phyloP scores from a whole-genome alignment of 1,140 invertebrate genomes.

The Liolophura sinensis region DNA sequence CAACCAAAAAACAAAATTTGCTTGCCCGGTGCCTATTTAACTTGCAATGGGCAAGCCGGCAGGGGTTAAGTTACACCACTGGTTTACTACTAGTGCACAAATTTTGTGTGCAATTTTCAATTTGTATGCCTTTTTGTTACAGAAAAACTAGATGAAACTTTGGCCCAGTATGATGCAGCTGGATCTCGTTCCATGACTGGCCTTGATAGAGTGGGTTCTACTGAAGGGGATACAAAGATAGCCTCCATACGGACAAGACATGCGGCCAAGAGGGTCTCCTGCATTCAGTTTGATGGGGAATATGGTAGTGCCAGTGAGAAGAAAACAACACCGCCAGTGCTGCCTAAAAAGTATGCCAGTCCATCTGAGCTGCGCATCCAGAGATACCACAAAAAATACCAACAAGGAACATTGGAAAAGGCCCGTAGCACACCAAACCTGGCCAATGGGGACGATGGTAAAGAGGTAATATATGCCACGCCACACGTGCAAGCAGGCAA shows the following conservation, averaged over 20 bases:
- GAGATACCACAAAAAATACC: constrained; percentile 35
- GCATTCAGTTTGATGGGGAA: constrained; percentile 36
- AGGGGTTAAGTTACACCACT: too few species aligned
- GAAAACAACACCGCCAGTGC: background rate
- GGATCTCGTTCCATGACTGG: constrained; percentile 4
- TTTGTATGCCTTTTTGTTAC: constrained; percentile 20
- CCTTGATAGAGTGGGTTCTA: constrained; percentile 9
- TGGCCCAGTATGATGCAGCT: constrained; percentile 40
- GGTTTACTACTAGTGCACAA: background rate
- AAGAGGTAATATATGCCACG: constrained; percentile 28
- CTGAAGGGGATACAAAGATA: constrained; percentile 35
- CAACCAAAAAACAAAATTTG: too few species aligned
- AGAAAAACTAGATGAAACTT: constrained; percentile 48
- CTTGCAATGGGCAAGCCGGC: too few species aligned
- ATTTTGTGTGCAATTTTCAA: too few species aligned
- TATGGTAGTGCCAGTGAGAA: constrained; percentile 7
- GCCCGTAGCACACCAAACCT: constrained; percentile 48
- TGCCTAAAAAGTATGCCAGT: constrained; percentile 28
- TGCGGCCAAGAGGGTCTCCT: constrained; percentile 44
- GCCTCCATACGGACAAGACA: constrained; percentile 52
- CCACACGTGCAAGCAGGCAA: background rate
- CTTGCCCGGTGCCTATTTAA: too few species aligned
- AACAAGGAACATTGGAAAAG: constrained; percentile 30
- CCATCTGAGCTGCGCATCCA: constrained; percentile 40
- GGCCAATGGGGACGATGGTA: constrained; percentile 20